Evolutionary conservation across 2,113 vertebrate species (phyloP).

Genomic region (Piliocolobus tephrosceles): DNA sequence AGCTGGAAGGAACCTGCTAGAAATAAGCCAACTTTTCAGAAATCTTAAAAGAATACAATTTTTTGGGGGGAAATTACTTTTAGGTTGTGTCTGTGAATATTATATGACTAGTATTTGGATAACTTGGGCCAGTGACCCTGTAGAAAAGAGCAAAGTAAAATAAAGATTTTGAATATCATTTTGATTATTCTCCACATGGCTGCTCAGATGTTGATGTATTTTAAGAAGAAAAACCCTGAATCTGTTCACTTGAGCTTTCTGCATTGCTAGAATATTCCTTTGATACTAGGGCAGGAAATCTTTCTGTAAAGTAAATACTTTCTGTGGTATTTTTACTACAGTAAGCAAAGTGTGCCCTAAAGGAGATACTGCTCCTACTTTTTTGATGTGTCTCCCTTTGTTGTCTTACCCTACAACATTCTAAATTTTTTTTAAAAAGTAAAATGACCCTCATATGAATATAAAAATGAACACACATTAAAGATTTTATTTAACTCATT

Average conservation of each 20-base stretch:
- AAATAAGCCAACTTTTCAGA: conserved; percentile 23
- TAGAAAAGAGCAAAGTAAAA: not conserved
- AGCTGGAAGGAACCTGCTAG: not conserved
- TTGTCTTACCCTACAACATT: not conserved
- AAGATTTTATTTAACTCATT: conserved; percentile 26
- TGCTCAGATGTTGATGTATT: not conserved
- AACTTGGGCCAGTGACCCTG: not conserved
- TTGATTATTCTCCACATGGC: not conserved
- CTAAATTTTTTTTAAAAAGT: not conserved
- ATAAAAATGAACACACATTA: not conserved
- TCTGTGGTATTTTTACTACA: not conserved
- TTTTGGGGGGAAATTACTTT: not conserved
- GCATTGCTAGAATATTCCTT: not conserved
- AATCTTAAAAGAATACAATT: conserved; percentile 14
- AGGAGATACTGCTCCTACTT: not conserved
- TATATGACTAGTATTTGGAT: not conserved
- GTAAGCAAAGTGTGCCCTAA: not conserved
- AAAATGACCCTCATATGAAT: not conserved
- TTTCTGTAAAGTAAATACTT: not conserved
- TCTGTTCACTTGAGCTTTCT: not conserved
- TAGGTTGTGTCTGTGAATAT: conserved; percentile 7
- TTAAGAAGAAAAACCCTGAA: not conserved
- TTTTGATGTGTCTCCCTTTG: not conserved
- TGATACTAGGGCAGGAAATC: not conserved
- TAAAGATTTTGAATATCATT: not conserved